phyloP scores from a whole-genome alignment of 2,797 vertebrate species.

The Falco naumanni region DNA sequence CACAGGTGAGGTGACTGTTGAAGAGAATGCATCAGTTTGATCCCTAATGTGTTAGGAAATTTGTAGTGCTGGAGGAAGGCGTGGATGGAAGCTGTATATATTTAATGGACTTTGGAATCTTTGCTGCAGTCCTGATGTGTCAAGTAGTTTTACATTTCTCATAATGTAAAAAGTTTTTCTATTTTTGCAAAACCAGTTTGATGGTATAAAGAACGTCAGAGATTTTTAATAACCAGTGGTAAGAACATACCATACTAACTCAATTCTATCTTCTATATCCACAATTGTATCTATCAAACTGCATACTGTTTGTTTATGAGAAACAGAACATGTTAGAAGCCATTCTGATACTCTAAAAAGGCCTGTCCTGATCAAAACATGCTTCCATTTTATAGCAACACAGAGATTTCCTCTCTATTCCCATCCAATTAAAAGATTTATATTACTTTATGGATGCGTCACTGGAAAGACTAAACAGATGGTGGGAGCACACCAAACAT shows the following conservation, averaged over 20 bases:
- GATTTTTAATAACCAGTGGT: neutral
- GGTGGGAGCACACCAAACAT: neutral
- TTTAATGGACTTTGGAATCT: neutral
- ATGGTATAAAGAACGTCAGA: neutral
- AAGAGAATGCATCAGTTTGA: neutral
- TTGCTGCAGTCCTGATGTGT: neutral
- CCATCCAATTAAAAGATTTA: neutral
- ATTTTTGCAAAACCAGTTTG: neutral
- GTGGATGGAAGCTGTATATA: neutral
- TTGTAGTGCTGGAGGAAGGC: neutral
- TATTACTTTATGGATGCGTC: neutral
- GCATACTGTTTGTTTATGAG: neutral
- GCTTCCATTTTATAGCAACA: neutral
- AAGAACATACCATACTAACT: neutral
- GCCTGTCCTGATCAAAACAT: neutral
- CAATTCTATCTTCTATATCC: neutral
- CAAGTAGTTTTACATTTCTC: neutral
- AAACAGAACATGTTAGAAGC: neutral
- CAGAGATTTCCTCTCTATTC: neutral
- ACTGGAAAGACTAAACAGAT: slow-evolving; percentile 8
- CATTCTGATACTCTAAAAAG: neutral
- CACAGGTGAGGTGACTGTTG: neutral
- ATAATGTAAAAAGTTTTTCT: neutral
- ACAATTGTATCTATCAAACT: neutral
- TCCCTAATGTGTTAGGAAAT: neutral